Conservation (phyloP, 1,140 invertebrate genomes). For the Ectropis grisescens region DNA sequence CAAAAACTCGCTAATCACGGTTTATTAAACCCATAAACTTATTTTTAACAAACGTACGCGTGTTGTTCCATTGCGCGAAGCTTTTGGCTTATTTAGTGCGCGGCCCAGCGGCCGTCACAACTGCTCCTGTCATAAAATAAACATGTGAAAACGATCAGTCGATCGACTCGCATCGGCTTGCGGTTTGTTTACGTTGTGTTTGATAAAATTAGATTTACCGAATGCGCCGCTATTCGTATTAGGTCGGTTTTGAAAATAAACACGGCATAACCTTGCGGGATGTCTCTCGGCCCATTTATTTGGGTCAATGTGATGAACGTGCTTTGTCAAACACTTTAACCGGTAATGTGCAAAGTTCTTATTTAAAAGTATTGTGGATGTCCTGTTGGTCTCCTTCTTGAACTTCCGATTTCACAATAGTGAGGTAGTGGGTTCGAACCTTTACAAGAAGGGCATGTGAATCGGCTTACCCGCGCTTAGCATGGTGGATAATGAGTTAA, state of each 20-base stretch:
- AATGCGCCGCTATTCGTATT: conserved; percentile 48
- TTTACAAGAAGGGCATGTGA: no score
- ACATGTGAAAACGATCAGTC: conserved; percentile 34
- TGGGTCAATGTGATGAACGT: conserved; percentile 59
- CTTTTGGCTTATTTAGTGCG: conserved; percentile 44
- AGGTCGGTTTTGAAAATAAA: conserved; percentile 61
- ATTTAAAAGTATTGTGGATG: no score
- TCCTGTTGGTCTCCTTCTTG: no score
- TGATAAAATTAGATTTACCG: conserved; percentile 54
- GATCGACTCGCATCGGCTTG: conserved; percentile 31
- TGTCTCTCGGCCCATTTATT: conserved; percentile 47
- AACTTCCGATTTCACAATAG: no score
- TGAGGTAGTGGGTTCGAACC: no score
- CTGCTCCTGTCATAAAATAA: conserved; percentile 32
- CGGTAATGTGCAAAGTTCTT: no score
- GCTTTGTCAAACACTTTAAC: conserved; percentile 41
- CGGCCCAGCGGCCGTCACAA: conserved; percentile 28
- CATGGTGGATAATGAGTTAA: no score
- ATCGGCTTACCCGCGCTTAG: no score
- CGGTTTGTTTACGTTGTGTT: conserved; percentile 62
- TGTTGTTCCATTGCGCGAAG: conserved; percentile 3
- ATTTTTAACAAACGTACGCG: conserved; percentile 32
- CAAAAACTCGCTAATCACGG: conserved; percentile 14
- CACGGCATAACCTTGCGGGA: conserved; percentile 49
- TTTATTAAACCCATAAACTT: conserved; percentile 34